Conservation (phyloP, 2,113 vertebrate species). For the Scophthalmus maximus region DNA sequence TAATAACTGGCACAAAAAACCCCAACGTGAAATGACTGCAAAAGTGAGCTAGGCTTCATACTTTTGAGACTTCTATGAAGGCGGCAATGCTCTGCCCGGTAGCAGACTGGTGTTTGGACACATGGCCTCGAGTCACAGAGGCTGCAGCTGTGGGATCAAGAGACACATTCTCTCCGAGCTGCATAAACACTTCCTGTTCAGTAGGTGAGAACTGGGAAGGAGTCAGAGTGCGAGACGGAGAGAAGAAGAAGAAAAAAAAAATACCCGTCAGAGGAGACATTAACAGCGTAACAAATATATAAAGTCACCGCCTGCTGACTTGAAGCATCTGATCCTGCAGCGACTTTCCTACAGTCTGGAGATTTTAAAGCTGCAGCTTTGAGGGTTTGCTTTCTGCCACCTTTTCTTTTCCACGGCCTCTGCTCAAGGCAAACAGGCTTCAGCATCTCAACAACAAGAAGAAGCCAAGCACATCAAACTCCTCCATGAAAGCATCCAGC, state of each 20-base stretch:
- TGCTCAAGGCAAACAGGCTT: no score
- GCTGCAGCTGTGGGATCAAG: conserved; percentile 62
- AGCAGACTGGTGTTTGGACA: conserved; percentile 46
- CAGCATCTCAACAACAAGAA: background rate
- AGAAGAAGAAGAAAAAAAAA: background rate
- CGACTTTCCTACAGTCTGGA: no score
- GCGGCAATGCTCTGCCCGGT: conserved; percentile 26
- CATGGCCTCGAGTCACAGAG: conserved; percentile 46
- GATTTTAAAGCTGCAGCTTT: no score
- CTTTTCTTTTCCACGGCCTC: no score
- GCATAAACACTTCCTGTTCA: conserved; percentile 65
- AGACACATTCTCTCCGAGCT: conserved; percentile 62
- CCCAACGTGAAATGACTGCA: background rate
- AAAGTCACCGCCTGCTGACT: conserved; percentile 12
- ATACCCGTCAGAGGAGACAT: conserved; percentile 2
- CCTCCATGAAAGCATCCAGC: no score
- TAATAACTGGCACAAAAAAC: no score
- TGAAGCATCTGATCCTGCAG: background rate
- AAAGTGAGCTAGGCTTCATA: background rate
- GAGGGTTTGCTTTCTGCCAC: no score
- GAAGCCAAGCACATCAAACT: background rate
- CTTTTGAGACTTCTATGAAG: conserved; percentile 4
- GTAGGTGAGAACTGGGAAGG: conserved; percentile 53
- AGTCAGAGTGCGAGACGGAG: conserved; percentile 9
- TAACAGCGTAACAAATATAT: background rate